Percentiles rank a stretch among this genome's conserved stretches.
Conservation (phyloP, 2,113 vertebrate species). For the Caranx melampygus region DNA sequence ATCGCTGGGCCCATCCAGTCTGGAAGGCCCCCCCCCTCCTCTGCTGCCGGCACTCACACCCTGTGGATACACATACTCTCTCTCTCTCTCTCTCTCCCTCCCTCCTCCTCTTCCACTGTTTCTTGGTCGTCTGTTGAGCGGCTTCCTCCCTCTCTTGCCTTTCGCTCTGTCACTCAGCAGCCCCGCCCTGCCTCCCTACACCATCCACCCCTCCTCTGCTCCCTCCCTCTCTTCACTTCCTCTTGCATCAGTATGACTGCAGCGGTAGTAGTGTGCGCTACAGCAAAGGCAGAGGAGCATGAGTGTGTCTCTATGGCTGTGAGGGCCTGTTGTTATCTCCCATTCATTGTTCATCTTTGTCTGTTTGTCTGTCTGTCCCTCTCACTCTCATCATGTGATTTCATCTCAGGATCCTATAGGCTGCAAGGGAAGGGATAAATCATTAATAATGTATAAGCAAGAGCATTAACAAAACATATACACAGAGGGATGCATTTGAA, state of each 20-base stretch:
- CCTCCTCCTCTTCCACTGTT: slow-evolving; percentile 41
- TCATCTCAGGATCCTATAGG: slow-evolving; percentile 36
- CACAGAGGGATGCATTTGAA: neutral
- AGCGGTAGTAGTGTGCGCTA: slow-evolving; percentile 48
- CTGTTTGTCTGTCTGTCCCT: neutral
- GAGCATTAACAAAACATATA: slow-evolving; percentile 2
- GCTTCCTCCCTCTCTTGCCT: slow-evolving; percentile 59
- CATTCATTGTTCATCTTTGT: slow-evolving; percentile 42
- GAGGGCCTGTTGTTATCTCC: slow-evolving; percentile 21
- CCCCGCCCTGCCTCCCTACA: slow-evolving; percentile 70
- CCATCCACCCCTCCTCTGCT: slow-evolving; percentile 43
- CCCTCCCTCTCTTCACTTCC: slow-evolving; percentile 31
- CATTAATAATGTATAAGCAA: slow-evolving; percentile 61
- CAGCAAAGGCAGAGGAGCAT: slow-evolving; percentile 34
- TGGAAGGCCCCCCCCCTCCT: slow-evolving; percentile 70
- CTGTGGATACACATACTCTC: slow-evolving; percentile 43
- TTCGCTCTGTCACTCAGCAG: slow-evolving; percentile 58
- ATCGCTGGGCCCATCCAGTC: slow-evolving; percentile 82
- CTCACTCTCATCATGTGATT: slow-evolving; percentile 36
- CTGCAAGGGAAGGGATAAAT: slow-evolving; percentile 11
- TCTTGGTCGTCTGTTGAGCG: slow-evolving; percentile 49
- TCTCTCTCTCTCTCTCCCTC: slow-evolving; percentile 35
- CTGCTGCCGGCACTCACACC: slow-evolving; percentile 63
- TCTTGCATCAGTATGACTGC: slow-evolving; percentile 59
- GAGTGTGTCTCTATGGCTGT: slow-evolving; percentile 15